Evolutionary conservation across 2,888 invertebrate species (phyloP).

Genomic region (Dasypolia templi): DNA sequence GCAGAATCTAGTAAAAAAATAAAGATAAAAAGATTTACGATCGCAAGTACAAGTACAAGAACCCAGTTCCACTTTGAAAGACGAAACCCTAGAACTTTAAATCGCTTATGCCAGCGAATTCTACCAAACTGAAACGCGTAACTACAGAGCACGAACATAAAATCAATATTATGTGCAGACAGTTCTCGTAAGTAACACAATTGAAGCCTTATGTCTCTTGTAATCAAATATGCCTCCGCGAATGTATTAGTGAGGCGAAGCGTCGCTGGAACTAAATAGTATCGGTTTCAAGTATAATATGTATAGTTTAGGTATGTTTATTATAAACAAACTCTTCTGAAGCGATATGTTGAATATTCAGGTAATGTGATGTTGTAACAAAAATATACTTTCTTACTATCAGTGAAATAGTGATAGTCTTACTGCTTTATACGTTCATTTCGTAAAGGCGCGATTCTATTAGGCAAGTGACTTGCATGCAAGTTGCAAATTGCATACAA

Average conservation of each 20-base stretch:
- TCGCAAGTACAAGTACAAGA: conserved; percentile 28
- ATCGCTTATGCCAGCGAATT: conserved; percentile 9
- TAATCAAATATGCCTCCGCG: conserved; percentile 59
- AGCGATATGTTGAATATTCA: conserved; percentile 29
- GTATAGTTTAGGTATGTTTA: neutral
- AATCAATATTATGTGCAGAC: conserved; percentile 32
- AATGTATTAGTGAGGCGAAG: conserved; percentile 47
- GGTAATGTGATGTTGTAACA: conserved; percentile 20
- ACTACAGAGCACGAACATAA: conserved; percentile 39
- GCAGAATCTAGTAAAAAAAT: neutral
- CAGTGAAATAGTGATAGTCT: neutral
- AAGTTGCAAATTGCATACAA: too few relatives aligned
- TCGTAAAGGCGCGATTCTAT: too few relatives aligned
- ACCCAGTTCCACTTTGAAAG: conserved; percentile 29
- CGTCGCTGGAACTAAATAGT: conserved; percentile 45
- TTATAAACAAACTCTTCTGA: conserved; percentile 8
- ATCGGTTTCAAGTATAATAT: conserved; percentile 48
- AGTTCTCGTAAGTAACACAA: conserved; percentile 31
- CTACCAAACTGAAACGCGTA: neutral
- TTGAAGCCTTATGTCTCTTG: conserved; percentile 58
- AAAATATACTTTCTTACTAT: conserved; percentile 11
- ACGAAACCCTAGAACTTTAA: conserved; percentile 11
- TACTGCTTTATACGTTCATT: neutral
- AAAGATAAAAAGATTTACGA: conserved; percentile 35
- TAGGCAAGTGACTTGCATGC: too few relatives aligned